phyloP scores from a whole-genome alignment of 2,888 invertebrate genomes.

The Ophioninae sp. region DNA sequence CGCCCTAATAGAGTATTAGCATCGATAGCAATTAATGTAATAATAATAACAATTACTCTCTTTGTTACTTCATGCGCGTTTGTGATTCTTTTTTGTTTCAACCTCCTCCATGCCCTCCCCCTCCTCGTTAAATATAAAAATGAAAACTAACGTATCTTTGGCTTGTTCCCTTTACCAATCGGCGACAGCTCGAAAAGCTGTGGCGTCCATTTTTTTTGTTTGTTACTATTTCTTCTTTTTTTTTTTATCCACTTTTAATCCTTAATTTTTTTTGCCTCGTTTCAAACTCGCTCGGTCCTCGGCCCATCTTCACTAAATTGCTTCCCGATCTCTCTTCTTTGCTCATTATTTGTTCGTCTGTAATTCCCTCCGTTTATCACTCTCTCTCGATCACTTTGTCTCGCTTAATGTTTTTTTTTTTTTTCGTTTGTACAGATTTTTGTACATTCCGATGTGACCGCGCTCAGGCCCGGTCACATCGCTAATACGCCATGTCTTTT shows the following conservation, averaged over 20 bases:
- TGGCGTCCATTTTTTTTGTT: constrained; percentile 72
- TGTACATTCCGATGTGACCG: constrained; percentile 39
- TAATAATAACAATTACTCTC: constrained; percentile 73
- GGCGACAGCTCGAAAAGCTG: constrained; percentile 75
- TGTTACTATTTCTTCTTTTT: constrained; percentile 71
- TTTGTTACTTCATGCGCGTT: constrained; percentile 40
- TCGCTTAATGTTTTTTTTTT: constrained; percentile 14
- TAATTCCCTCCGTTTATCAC: constrained; percentile 12
- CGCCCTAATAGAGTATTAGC: constrained; percentile 73
- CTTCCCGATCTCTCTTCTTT: constrained; percentile 26
- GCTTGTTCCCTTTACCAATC: constrained; percentile 92
- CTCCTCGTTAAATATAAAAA: constrained; percentile 82
- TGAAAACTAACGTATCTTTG: constrained; percentile 90
- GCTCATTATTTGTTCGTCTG: constrained; percentile 33
- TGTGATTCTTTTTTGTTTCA: constrained; percentile 56
- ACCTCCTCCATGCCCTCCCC: constrained; percentile 43
- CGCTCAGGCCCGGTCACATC: constrained; percentile 25
- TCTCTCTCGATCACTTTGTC: constrained; percentile 20
- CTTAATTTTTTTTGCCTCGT: constrained; percentile 64
- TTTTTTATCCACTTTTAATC: constrained; percentile 65
- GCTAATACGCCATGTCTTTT: constrained; percentile 24
- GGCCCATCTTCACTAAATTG: constrained; percentile 39
- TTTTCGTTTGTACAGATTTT: constrained; percentile 44
- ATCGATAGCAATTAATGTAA: constrained; percentile 69
- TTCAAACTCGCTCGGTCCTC: constrained; percentile 59